These are phyloP conservation scores for Sisor rabdophorus DNA, from an alignment of 2,113 vertebrate species.

Conservation along the genomic window DNA sequence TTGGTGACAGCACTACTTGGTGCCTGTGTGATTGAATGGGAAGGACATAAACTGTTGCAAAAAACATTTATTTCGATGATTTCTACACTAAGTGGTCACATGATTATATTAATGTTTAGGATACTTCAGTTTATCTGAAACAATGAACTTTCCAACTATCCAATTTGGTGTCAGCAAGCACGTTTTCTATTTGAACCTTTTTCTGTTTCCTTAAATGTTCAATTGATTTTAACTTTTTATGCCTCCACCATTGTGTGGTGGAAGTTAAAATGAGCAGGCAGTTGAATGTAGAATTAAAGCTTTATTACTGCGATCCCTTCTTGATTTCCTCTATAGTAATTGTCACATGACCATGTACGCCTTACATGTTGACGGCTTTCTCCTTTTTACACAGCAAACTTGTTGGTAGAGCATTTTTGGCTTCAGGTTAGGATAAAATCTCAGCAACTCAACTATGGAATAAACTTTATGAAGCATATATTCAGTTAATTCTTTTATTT, in stretches of 20 bases:
- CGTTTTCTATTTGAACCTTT: background rate
- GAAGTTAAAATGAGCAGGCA: background rate
- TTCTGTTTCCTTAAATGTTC: background rate
- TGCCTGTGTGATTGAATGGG: constrained; percentile 60
- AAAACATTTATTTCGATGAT: constrained; percentile 78
- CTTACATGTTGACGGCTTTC: background rate
- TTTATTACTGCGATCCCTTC: too few relatives aligned
- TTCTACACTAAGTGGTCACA: constrained; percentile 1
- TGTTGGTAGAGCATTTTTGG: background rate
- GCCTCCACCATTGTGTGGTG: background rate
- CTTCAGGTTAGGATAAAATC: background rate
- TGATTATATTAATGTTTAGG: background rate
- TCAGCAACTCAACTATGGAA: background rate
- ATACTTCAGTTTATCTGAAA: too few relatives aligned
- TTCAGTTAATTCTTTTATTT: background rate
- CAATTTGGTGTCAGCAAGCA: background rate
- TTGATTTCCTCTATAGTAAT: background rate
- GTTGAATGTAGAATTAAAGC: background rate
- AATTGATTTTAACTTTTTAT: background rate
- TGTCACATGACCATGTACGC: background rate
- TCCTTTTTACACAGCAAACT: background rate
- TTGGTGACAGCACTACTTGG: constrained; percentile 56
- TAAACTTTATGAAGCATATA: background rate
- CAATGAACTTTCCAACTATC: background rate
- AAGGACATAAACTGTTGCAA: constrained; percentile 67